A percentile compares a stretch with the other conserved stretches of the same genome.
These are phyloP conservation scores for Mellilla xanthometata DNA, from an alignment of 2,888 invertebrate species.

Conservation along the genomic window DNA sequence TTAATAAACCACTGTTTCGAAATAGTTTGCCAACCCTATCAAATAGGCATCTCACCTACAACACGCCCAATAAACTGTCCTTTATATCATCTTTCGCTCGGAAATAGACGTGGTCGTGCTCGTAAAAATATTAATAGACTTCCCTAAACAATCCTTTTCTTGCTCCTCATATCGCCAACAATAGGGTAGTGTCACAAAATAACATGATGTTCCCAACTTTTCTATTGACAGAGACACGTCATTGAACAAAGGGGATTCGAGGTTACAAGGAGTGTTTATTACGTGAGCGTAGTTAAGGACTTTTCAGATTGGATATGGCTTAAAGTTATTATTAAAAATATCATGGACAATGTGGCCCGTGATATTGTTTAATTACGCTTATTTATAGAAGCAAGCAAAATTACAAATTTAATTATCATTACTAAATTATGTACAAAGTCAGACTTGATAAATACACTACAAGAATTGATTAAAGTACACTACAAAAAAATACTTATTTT, in stretches of 20 bases:
- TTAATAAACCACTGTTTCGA: too few relatives aligned
- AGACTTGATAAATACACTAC: too few relatives aligned
- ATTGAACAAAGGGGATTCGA: constrained; percentile 34
- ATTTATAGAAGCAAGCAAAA: too few relatives aligned
- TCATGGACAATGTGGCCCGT: too few relatives aligned
- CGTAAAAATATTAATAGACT: constrained; percentile 23
- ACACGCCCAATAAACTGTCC: constrained; percentile 9
- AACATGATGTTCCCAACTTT: constrained; percentile 27
- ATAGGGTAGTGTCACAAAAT: constrained; percentile 28
- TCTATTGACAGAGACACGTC: constrained; percentile 29
- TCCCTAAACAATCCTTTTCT: constrained; percentile 30
- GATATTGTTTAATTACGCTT: too few relatives aligned
- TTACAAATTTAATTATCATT: too few relatives aligned
- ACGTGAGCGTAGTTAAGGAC: constrained; percentile 3
- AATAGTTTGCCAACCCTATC: too few relatives aligned
- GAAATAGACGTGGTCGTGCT: constrained; percentile 10
- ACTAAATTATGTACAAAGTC: too few relatives aligned
- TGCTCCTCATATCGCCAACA: constrained; percentile 16
- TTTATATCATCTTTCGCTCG: constrained; percentile 10
- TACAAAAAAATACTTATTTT: too few relatives aligned
- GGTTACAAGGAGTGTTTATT: constrained; percentile 38
- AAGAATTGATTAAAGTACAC: too few relatives aligned
- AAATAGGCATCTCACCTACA: background rate
- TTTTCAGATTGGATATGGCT: too few relatives aligned
- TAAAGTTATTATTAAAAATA: too few relatives aligned